phyloP scores from a whole-genome alignment of 2,797 vertebrate species.

The Girardinus metallicus region DNA sequence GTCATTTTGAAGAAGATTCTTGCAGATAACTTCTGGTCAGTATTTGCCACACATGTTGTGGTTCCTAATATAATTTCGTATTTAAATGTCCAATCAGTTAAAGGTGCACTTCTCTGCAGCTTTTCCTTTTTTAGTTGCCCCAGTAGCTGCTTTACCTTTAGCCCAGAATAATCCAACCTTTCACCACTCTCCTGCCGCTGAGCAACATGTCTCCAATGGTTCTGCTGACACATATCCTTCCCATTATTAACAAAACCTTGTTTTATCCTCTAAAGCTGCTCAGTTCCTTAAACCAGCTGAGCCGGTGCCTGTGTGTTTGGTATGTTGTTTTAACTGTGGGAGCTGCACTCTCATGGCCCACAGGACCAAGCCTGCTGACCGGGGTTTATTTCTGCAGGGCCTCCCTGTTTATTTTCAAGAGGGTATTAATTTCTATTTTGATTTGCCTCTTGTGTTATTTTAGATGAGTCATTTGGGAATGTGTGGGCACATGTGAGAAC shows the following conservation, averaged over 20 bases:
- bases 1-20: neutral
- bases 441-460: slow-evolving; percentile 68
- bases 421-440: slow-evolving; percentile 69
- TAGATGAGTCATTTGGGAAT: slow-evolving; percentile 67
- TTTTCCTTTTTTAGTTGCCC: slow-evolving; percentile 18
- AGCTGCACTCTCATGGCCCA: slow-evolving; percentile 41
- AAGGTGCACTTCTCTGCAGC: neutral
- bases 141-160: neutral
- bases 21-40: neutral
- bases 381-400: slow-evolving; percentile 56
- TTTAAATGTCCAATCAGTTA: neutral
- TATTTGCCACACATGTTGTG: neutral
- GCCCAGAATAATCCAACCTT: slow-evolving; percentile 2
- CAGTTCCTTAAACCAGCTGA: slow-evolving; percentile 21
- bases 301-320: slow-evolving; percentile 15
- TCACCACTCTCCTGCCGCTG: slow-evolving; percentile 15
- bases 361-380: slow-evolving; percentile 42
- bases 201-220: slow-evolving; percentile 12
- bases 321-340: slow-evolving; percentile 44
- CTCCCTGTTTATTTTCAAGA: slow-evolving; percentile 61
- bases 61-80: neutral
- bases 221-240: slow-evolving; percentile 28
- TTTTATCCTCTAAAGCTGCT: slow-evolving; percentile 29
- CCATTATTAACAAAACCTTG: slow-evolving; percentile 20
- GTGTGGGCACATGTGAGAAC: slow-evolving; percentile 74